A percentile compares a stretch with the other conserved stretches of the same genome.
Conservation (phyloP, 2,797 vertebrate species). For the Cryptoprocta ferox region DNA sequence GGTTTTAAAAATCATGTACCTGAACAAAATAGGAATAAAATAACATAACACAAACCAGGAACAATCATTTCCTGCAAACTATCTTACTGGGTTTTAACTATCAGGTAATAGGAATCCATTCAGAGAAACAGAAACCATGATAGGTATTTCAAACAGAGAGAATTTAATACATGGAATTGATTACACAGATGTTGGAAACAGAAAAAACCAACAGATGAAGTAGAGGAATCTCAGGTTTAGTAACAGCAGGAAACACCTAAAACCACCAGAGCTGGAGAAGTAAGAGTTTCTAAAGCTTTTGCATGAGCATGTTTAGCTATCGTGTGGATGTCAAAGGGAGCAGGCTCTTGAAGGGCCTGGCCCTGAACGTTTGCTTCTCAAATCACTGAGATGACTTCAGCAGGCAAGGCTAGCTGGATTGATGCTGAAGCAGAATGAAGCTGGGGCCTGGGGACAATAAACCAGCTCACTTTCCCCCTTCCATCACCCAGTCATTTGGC, state of each 20-base stretch:
- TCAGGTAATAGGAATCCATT: not conserved
- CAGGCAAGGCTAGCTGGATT: too few species aligned
- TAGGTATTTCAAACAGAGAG: not conserved
- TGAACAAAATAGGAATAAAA: conserved; percentile 2
- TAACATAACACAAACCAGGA: not conserved
- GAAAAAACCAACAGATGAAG: not conserved
- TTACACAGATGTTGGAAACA: not conserved
- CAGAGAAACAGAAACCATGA: not conserved
- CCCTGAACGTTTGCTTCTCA: not conserved
- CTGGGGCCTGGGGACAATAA: not conserved
- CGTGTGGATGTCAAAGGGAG: not conserved
- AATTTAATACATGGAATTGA: not conserved
- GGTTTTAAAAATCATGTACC: not conserved
- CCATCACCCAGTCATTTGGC: not conserved
- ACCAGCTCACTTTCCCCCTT: not conserved
- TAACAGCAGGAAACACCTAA: not conserved
- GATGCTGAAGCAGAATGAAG: not conserved
- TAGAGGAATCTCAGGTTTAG: not conserved
- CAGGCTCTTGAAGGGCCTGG: not conserved
- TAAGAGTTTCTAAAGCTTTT: not conserved
- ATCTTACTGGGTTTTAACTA: not conserved
- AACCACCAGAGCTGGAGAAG: not conserved
- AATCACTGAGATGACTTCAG: not conserved
- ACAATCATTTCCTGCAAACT: not conserved
- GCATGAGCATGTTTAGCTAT: not conserved